These are phyloP conservation scores for Pomacea canaliculata DNA, from an alignment of 2,888 invertebrate species.

Conservation along the genomic window DNA sequence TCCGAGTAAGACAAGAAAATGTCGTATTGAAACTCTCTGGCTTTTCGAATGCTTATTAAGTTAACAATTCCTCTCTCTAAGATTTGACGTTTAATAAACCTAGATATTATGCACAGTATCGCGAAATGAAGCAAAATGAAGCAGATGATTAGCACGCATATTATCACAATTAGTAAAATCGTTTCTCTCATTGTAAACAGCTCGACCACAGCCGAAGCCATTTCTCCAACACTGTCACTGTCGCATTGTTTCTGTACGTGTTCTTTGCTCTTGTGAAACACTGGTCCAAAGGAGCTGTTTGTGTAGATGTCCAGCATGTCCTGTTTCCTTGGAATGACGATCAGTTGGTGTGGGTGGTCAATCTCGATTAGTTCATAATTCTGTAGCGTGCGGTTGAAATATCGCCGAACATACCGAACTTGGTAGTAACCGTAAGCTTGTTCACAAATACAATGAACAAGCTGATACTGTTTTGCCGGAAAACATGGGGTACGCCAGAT, in stretches of 20 bases:
- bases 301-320: neutral
- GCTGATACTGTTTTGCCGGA: neutral
- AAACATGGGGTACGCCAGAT: neutral
- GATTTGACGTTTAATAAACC: too few species aligned
- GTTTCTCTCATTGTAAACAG: neutral
- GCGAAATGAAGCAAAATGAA: neutral
- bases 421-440: constrained; percentile 11
- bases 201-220: neutral
- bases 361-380: constrained; percentile 15
- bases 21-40: constrained; percentile 1
- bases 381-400: constrained; percentile 4
- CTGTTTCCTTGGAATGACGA: constrained; percentile 5
- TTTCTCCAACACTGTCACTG: neutral
- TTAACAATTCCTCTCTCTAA: too few species aligned
- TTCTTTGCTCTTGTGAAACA: neutral
- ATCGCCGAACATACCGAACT: constrained; percentile 2
- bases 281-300: neutral
- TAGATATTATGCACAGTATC: too few species aligned
- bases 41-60: too few species aligned
- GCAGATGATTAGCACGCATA: neutral
- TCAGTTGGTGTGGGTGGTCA: constrained; percentile 8
- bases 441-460: constrained; percentile 15
- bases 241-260: neutral
- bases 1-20: constrained; percentile 14
- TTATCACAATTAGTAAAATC: neutral